Base-by-base conservation (phyloP, 2,888 invertebrate species). In the Axea sp. region DNA sequence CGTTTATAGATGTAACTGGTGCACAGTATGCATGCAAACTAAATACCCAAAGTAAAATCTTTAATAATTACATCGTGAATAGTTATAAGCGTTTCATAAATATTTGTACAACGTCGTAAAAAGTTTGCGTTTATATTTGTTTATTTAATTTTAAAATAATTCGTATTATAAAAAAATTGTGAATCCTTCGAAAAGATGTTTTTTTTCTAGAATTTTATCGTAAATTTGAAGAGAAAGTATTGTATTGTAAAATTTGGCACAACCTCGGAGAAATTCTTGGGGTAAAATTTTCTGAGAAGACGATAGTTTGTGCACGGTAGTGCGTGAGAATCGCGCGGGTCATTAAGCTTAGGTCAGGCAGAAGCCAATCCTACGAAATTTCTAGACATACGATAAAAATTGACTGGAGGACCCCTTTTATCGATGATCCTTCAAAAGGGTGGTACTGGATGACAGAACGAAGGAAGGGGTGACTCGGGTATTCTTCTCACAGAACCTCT, bases 321-420 rank as follows among this genome's bases (percentile, higher is more conserved):
- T 76, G 79, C 77, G 69, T 76, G 82, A 80, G 80, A 83, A 83
- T 83, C 78, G 80, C 77, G 82, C 82, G 85, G 81, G 77, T 82
- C 84, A 86, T 86, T 86, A 85, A 83, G 85, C 85, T 83, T 86
- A 84, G 85, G 86, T 85, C 86, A 84, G 84, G 86, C 85, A 84
- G 83, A 86, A 85, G 84, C 83, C 81, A 83, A 86, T 84, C 81
- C 81, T 74, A 77, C 81, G 78, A 82, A 84, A 85, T 80, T 84
- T 82, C 76, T 79, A 81, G 80, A 83, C 82, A 83, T 82, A 83
- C 81, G 84, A 85, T 84, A 84, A 86, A 86, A 84, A 86, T 85
- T 85, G 84, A 86, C 84, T 85, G 81, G 75, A 78, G 80, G 76
- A 76, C 62, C 77, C 76, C 71, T 73, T 72, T 62, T 26, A 19